Conservation (phyloP, 2,797 vertebrate genomes). For the Gouania willdenowi region DNA sequence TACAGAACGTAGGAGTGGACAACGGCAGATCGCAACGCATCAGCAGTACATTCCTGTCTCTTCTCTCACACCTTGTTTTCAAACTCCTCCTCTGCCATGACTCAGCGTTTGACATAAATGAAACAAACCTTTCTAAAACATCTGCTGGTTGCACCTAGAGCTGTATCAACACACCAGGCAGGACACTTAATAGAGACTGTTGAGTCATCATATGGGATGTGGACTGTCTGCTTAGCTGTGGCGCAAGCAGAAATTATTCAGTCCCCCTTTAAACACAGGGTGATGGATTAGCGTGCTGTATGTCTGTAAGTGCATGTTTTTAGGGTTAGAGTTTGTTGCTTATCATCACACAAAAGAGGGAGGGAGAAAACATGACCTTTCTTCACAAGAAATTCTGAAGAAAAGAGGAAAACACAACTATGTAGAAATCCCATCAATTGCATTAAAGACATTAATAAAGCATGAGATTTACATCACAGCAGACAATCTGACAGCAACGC, state of each 20-base stretch:
- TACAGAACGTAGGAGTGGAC: constrained; percentile 28
- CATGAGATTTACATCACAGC: neutral
- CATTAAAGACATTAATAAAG: too few relatives aligned
- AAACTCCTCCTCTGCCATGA: constrained; percentile 1
- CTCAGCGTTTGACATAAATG: neutral
- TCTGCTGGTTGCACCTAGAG: constrained; percentile 11
- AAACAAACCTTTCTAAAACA: neutral
- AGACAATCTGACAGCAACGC: constrained; percentile 2
- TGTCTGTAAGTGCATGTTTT: too few relatives aligned
- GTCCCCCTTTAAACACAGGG: neutral
- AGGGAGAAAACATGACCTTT: too few relatives aligned
- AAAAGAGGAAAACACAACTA: too few relatives aligned
- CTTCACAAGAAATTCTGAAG: constrained; percentile 18
- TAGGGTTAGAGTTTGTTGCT: constrained; percentile 6
- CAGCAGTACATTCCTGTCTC: constrained; percentile 43
- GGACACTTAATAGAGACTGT: neutral
- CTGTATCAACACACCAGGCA: constrained; percentile 6
- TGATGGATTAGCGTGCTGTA: neutral
- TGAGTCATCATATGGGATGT: neutral
- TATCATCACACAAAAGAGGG: too few relatives aligned
- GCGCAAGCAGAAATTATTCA: neutral
- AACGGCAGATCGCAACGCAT: constrained; percentile 9
- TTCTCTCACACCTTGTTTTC: constrained; percentile 41
- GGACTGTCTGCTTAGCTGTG: constrained; percentile 7
- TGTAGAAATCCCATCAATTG: too few relatives aligned